Evolutionary conservation across 2,888 invertebrate genomes (phyloP).

Genomic region (Lamellibrachia satsuma): DNA sequence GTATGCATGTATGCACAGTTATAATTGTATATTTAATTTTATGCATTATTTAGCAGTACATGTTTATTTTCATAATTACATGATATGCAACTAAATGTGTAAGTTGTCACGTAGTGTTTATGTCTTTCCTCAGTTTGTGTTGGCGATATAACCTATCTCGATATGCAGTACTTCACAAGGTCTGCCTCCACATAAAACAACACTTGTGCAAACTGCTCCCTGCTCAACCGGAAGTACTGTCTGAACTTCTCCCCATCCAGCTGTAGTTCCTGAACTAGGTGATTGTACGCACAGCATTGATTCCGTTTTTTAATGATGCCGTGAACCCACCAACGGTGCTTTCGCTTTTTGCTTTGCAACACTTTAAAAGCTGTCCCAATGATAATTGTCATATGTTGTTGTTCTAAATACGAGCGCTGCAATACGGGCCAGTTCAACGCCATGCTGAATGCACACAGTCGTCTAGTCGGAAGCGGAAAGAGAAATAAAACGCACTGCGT

Average conservation of each 20-base stretch:
- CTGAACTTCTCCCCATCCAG: neutral
- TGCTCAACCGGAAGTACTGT: slow-evolving; percentile 25
- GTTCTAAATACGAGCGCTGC: no score
- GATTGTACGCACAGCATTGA: neutral
- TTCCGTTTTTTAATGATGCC: neutral
- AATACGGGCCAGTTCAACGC: no score
- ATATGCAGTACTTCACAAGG: slow-evolving; percentile 20
- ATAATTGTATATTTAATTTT: no score
- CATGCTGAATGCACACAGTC: no score
- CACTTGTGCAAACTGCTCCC: slow-evolving; percentile 14
- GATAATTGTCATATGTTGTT: no score
- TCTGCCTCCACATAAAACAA: slow-evolving; percentile 20
- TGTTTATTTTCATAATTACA: neutral
- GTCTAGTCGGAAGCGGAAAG: no score
- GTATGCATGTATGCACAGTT: no score
- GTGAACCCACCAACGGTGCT: neutral
- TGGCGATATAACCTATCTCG: slow-evolving; percentile 22
- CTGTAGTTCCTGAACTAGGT: neutral
- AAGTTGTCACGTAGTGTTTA: neutral
- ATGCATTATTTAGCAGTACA: neutral
- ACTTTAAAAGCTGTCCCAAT: no score
- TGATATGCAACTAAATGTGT: neutral
- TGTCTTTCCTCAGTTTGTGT: neutral
- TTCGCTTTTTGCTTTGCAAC: no score
- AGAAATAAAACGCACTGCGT: no score